Evolutionary conservation across 2,797 vertebrate genomes (phyloP), one percentile per base, ranked within the genome.

Genomic region (Diplodus sargus): DNA sequence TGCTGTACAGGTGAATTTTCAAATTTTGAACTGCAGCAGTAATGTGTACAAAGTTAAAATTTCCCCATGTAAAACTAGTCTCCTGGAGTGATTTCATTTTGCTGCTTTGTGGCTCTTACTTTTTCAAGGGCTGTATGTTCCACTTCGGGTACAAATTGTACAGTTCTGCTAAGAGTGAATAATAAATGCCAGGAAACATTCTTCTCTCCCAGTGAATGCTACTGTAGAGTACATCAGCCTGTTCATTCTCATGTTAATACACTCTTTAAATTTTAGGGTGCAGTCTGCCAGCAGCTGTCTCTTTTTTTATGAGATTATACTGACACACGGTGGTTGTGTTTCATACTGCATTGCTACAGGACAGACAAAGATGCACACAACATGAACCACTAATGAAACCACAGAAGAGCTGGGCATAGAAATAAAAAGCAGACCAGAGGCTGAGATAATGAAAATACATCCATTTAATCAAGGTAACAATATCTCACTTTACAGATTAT

Each of bases 1-100:
- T 98, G 94, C 96, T 99, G 97, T 99, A 97, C 96, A 98, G 96
- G 94, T 94, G 94, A 96, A 90, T 96, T 97, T 97, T 96, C 95
- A 95, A 94, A 85, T 95, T 92, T 93, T 94, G 94, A 97, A 94
- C 95, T 96, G 96, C 96, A 97, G 95, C 96, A 95, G 96, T 94
- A 96, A 96, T 91, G 90, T 96, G 97, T 98, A 97, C 96, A 97
- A 91, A 96, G 95, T 96, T 94, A 96, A 96, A 86, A 86, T 79
- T 81, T 95, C 95, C 96, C 96, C 95, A 93, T 96, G 95, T 96
- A 95, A 96, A 97, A 95, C 95, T 94, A 93, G 94, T 96, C 96
- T 97, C 96, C 95, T 96, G 94, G 95, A 96, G 94, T 95, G 95
- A 34, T 96, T 92, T 95, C 91, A 95, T 97, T 94, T 96, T 97